Base-by-base conservation (phyloP, 1,140 invertebrate genomes). In the Choristoneura fumiferana region DNA sequence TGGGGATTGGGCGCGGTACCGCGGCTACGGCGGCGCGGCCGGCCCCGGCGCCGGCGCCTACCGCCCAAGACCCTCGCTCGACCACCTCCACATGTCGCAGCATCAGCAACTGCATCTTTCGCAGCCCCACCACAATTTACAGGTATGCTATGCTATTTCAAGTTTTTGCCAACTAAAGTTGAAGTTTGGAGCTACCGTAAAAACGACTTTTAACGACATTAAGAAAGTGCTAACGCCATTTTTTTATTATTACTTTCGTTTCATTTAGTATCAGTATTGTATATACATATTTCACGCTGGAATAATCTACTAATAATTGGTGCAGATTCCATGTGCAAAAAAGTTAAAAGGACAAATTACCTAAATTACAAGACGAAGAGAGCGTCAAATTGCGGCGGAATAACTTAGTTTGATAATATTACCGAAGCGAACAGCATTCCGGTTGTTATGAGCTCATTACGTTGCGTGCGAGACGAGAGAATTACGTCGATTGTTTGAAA, bases 71-170 rank as follows among this genome's bases (percentile, higher is more conserved):
- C 90, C 52, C 81, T 91, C 10, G 91, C 90, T 63, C 80, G 84
- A 84, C 60, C 73, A 88, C 64, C 57, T 96, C 65, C 95, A 96
- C 82, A 95, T 96, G 86, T 95, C 94, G 71, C 95, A 96, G 83
- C 95, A 95, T 10, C 96, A 96, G 78, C 95, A 96, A 76, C 84
- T 97, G 63, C 95, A 97, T 78, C 94, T 96, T 60, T 93, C 91
- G 60, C 95, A 95, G 73, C 93, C 94, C n/a, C 92, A 92, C 58
- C 94, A 95, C 72, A 93, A 93, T 65, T 93, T 95, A 60, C 94
- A 95, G 92, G 94, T 95, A 67, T 66, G 75, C 72, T 8, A 8
- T 15, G n/a, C 22, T 37, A 1, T 37, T 2, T 9, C 9, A 37
- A 12, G 35, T 8, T 37, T 8, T 37, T 12, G 35, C 8, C n/a